Evolutionary conservation across 2,888 invertebrate species (phyloP).

Genomic region (Carabus problematicus): DNA sequence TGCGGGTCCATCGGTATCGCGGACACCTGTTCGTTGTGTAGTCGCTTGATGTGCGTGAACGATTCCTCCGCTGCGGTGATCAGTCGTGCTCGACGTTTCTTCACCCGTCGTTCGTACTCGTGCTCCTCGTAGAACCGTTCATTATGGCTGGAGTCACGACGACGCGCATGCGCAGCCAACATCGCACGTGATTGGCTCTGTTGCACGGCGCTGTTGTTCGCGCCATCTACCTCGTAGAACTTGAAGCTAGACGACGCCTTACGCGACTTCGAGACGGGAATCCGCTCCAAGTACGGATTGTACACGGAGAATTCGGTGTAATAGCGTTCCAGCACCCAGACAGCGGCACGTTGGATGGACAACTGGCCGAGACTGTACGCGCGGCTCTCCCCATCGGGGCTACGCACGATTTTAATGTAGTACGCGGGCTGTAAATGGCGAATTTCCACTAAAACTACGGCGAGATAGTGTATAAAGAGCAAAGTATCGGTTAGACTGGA

Average conservation of each 20-base stretch:
- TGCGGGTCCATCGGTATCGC: constrained; percentile 90
- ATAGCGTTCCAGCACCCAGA: constrained; percentile 93
- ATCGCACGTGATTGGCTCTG: constrained; percentile 75
- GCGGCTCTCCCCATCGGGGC: constrained; percentile 92
- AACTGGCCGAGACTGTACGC: constrained; percentile 89
- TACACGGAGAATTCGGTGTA: constrained; percentile 96
- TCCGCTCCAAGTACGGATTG: constrained; percentile 93
- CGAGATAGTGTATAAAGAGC: constrained; percentile 92
- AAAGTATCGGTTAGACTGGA: constrained; percentile 92
- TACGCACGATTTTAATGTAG: constrained; percentile 88
- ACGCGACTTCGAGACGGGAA: constrained; percentile 84
- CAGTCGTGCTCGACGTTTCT: constrained; percentile 88
- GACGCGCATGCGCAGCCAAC: constrained; percentile 78
- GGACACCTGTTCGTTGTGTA: constrained; percentile 74
- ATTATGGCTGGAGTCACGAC: constrained; percentile 93
- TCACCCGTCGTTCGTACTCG: constrained; percentile 91
- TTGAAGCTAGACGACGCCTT: constrained; percentile 88
- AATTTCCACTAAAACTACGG: constrained; percentile 91
- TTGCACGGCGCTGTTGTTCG: constrained; percentile 70
- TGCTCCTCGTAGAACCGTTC: constrained; percentile 98
- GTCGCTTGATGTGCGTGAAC: constrained; percentile 93
- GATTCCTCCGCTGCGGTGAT: constrained; percentile 96
- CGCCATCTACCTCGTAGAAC: constrained; percentile 94
- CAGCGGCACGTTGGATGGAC: constrained; percentile 94
- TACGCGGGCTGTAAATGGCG: constrained; percentile 90